These are phyloP conservation scores for Tenthredo scrophulariae DNA, from an alignment of 2,888 invertebrate genomes.

Conservation along the genomic window DNA sequence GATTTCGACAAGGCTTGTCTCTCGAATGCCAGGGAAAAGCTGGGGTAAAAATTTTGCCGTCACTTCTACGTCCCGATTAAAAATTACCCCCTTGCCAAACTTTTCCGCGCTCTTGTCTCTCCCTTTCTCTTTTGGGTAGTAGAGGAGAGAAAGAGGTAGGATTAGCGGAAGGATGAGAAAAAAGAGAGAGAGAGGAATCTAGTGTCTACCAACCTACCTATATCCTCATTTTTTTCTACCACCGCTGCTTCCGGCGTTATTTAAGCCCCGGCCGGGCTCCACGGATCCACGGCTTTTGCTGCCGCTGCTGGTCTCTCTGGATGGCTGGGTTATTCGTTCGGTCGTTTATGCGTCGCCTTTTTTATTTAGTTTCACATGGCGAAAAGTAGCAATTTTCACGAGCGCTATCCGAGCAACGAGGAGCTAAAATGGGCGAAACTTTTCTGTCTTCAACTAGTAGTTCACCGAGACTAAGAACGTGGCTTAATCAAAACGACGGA, in stretches of 20 bases:
- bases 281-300: slow-evolving; percentile 2
- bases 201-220: slow-evolving; percentile 17
- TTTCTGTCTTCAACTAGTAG: neutral
- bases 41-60: neutral
- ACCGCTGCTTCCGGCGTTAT: slow-evolving; percentile 59
- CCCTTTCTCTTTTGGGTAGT: neutral
- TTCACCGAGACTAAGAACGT: neutral
- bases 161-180: neutral
- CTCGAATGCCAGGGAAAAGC: neutral
- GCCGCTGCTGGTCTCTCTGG: slow-evolving; percentile 21
- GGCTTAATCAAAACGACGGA: neutral
- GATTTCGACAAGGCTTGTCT: neutral
- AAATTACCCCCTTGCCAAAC: slow-evolving; percentile 61
- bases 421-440: slow-evolving; percentile 27
- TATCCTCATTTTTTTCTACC: slow-evolving; percentile 52
- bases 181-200: slow-evolving; percentile 44
- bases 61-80: slow-evolving; percentile 58
- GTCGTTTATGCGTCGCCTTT: slow-evolving; percentile 30
- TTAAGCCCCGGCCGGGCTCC: slow-evolving; percentile 57
- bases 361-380: slow-evolving; percentile 13
- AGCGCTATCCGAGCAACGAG: slow-evolving; percentile 19
- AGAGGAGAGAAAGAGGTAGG: neutral
- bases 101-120: slow-evolving; percentile 44
- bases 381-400: slow-evolving; percentile 32
- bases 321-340: slow-evolving; percentile 46